Evolutionary conservation across 2,797 vertebrate species (phyloP), one percentile per base, ranked within the genome.

Genomic region (Staurois parvus): DNA sequence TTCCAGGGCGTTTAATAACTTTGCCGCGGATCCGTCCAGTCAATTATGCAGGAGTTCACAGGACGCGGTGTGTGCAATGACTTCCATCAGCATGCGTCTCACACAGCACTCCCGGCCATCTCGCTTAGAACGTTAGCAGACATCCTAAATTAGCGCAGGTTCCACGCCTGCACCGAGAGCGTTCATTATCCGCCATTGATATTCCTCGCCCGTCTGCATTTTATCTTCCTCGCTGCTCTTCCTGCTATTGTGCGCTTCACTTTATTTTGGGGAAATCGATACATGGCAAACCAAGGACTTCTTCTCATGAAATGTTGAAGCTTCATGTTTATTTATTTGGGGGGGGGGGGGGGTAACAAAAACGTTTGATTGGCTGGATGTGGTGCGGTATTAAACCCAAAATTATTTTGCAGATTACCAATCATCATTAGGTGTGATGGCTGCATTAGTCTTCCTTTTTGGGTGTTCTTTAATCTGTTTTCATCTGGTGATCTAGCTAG

Each of bases 11-110:
- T 84, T 84, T 84, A 78, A 84, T 84, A 84, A 77, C 75, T 59
- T 78, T 84, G 67, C 83, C 13, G 67, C 34, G 28, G 32, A 72
- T 77, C 34, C 37, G 40, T 59, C 66, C 83, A 84, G 83, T 76
- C 83, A 84, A 72, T 84, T 84, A 84, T 84, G 83, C 83, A 84
- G 75, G 68, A 76, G 75, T 64, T 77, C 67, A 45, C 66, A 66
- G 80, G 70, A 82, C 80, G 7, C 30, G n/a, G 48, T 30, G 64
- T 4, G 48, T 40, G 66, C 67, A 19, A 9, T 15, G 66, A 72
- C 28, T 68, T 59, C 21, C 9, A 69, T 37, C 72, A 9, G 32
- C 24, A 40, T 13, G 45, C 13, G 21, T 15, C 10, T 34, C 67
- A 48, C 5, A 69, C 21, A 48, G 9, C 10, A 32, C 32, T 37